Base-by-base conservation (phyloP, 1,140 invertebrate species). In the Dendrolimus kikuchii region DNA sequence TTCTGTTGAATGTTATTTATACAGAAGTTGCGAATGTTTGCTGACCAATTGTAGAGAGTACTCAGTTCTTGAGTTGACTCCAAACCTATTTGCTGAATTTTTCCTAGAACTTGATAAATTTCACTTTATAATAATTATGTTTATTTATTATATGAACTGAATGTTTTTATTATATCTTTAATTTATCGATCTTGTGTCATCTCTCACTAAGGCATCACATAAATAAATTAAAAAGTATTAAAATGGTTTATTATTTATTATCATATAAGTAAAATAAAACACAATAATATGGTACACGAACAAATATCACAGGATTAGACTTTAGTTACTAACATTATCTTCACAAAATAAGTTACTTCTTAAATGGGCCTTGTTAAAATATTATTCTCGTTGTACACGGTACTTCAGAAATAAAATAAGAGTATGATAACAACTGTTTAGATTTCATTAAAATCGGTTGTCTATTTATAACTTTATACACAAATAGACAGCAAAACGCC, bases 21-120 rank as follows among this genome's bases (percentile, higher is more conserved):
- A 66, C 62, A 56, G 70, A 68, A 70, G 70, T 81, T 82, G 71
- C 73, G 62, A 78, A 79, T 70, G 69, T 86, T 84, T 79, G 74
- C 82, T 86, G 82, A 87, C 78, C 80, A 86, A 86, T 74, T 72
- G 70, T 51, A 72, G 61, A 45, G n/a, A 8, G 23, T 9, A 45
- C 23, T 62, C 23, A n/a, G 43, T 5, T 5, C 5, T 5, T 45
- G 23, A 45, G n/a, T 45, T 46, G 36, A 23, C 6, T 36, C 9
- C 9, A 46, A 46, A 23, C 36, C 44, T 23, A 46, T 46, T n/a
- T 9, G 9, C 36, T 7, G 44, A 46, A 36, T 46, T 46, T n/a
- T 46, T 46, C 9, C 36, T 46, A 46, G 6, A n/a, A 9, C n/a
- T 9, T 9, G n/a, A 46, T n/a, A 23, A 9, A 46, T 23, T 46